A percentile compares a stretch with the other conserved stretches of the same genome.
Conservation (phyloP, 23 tunicate species). For the Ciona savignyi region DNA sequence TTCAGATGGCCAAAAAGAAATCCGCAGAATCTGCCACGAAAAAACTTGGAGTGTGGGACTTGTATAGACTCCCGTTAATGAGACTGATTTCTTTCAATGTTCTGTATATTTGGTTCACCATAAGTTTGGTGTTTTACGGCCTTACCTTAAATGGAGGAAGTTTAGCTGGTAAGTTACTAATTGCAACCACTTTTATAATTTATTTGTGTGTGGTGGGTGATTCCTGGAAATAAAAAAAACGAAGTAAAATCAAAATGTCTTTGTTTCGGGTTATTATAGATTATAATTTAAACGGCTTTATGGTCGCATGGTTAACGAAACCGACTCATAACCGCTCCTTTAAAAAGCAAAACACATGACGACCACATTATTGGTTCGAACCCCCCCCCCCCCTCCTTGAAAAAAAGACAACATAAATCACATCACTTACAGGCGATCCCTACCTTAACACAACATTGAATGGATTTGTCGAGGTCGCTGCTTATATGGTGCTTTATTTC, state of each 20-base stretch:
- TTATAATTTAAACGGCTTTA: too few species aligned
- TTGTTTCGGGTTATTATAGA: too few species aligned
- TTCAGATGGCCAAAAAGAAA: neutral
- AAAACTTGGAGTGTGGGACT: constrained; percentile 41
- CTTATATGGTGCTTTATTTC: constrained; percentile 7
- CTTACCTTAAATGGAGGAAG: constrained; percentile 55
- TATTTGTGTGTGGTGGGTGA: too few species aligned
- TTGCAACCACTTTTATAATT: too few species aligned
- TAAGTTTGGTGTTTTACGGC: constrained; percentile 81
- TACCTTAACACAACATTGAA: constrained; percentile 28
- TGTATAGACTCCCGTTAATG: constrained; percentile 46
- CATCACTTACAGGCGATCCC: constrained; percentile 44
- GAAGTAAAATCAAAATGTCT: too few species aligned
- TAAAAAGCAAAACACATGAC: too few species aligned
- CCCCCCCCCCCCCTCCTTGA: too few species aligned
- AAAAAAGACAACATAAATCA: too few species aligned
- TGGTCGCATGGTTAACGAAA: too few species aligned
- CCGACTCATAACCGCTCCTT: too few species aligned
- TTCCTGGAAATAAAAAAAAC: too few species aligned
- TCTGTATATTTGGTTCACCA: constrained; percentile 46
- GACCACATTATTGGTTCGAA: too few species aligned
- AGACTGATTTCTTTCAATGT: constrained; percentile 43
- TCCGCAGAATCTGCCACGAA: neutral
- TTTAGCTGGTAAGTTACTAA: constrained; percentile 48
- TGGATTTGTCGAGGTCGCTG: constrained; percentile 26